phyloP scores from a whole-genome alignment of 2,888 invertebrate species.

The Acleris emargana region DNA sequence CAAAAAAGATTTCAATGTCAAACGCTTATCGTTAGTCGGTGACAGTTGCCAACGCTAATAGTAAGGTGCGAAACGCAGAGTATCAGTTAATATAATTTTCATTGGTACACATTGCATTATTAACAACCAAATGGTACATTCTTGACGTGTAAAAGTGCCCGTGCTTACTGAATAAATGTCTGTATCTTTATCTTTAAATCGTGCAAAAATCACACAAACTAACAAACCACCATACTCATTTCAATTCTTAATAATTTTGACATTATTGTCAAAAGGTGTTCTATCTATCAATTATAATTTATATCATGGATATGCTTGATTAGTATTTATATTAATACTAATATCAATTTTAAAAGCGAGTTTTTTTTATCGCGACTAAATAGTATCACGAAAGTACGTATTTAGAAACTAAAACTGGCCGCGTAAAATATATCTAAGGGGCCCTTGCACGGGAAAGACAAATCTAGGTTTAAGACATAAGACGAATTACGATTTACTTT shows the following conservation, averaged over 20 bases:
- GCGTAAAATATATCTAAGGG: too few relatives aligned
- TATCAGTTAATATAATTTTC: slow-evolving; percentile 44
- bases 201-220: slow-evolving; percentile 15
- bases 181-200: too few relatives aligned
- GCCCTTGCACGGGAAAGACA: too few relatives aligned
- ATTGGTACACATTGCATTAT: slow-evolving; percentile 11
- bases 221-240: slow-evolving; percentile 18
- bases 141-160: too few relatives aligned
- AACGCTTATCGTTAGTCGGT: slow-evolving; percentile 66
- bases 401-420: too few relatives aligned
- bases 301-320: slow-evolving; percentile 23
- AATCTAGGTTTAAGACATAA: too few relatives aligned
- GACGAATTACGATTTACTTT: too few relatives aligned
- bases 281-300: too few relatives aligned
- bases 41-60: slow-evolving; percentile 68
- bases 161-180: too few relatives aligned
- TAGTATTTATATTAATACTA: slow-evolving; percentile 11
- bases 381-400: not conserved
- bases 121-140: slow-evolving; percentile 29
- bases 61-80: slow-evolving; percentile 38
- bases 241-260: slow-evolving; percentile 10
- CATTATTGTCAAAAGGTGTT: slow-evolving; percentile 20
- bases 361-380: not conserved
- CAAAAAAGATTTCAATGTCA: slow-evolving; percentile 43
- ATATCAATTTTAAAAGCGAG: slow-evolving; percentile 16